Evolutionary conservation across 2,888 invertebrate genomes (phyloP), one percentile per base, ranked within the genome.

Genomic region (Sphinx pinastri): DNA sequence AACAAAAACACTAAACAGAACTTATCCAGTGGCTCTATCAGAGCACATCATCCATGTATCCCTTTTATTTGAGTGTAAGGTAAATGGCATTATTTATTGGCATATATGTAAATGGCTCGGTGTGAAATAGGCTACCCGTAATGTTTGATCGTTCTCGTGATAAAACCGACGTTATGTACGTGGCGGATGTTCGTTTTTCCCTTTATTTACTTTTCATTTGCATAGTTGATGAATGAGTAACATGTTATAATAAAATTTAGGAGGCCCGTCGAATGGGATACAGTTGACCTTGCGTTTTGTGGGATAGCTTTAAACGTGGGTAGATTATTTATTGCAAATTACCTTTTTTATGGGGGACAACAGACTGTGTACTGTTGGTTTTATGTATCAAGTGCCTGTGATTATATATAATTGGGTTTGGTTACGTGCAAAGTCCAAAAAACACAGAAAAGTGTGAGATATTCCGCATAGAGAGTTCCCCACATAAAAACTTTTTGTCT

Each of bases 181-280:
- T 81, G 80, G 78, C 80, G 82, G 77, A 86, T 85, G 83, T 83
- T 81, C 87, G 80, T 88, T 87, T 76, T 83, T 83, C 85, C 83
- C 82, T 86, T 85, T 90, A 88, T 90, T 91, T 90, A 85, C 83
- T 84, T 89, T 86, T 82, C 84, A 89, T 91, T 89, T 88, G 86
- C 88, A 87, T 87, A 82, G 78, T 79, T 85, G 86, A 88, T 88
- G 84, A 88, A 86, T 87, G 84, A 85, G 82, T 84, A 78, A 82
- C 80, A 78, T 76, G 74, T 75, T 78, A 79, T 83, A 83, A 83
- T 85, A 82, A 82, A 82, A 78, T 79, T 78, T 79, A 49, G 82
- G 76, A 74, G 14, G 67, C 13, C 16, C 6, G 19, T 10, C 16
- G 63, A 10, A 13, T 49, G 19, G 60, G 16, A 47, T 59, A 13